A percentile compares a stretch with the other conserved stretches of the same genome.
These are phyloP conservation scores for Hystrix brachyura DNA, from an alignment of 2,113 vertebrate species.

Conservation along the genomic window DNA sequence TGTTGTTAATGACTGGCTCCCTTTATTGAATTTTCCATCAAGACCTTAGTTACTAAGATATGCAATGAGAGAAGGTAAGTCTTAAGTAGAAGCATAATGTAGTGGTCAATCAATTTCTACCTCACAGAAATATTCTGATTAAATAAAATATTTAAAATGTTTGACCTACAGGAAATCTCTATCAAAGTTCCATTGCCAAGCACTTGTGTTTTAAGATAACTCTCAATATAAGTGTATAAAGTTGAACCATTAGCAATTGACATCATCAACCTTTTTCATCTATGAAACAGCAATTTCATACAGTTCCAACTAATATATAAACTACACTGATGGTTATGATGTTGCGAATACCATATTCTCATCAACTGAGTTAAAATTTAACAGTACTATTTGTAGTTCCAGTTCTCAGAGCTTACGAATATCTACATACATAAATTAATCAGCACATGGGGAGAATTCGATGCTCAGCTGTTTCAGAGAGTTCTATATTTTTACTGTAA, in stretches of 20 bases:
- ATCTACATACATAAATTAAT: not conserved
- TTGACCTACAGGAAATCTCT: not conserved
- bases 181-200: not conserved
- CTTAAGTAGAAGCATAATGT: not conserved
- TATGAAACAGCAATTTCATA: not conserved
- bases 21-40: not conserved
- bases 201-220: not conserved
- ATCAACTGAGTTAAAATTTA: not conserved
- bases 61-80: not conserved
- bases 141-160: constrained; percentile 15
- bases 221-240: not conserved
- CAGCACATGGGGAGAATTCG: not conserved
- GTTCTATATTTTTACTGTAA: not conserved
- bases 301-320: not conserved
- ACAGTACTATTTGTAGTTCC: not conserved
- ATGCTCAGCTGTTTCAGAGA: not conserved
- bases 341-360: not conserved
- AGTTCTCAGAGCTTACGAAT: not conserved
- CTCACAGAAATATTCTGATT: not conserved
- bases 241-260: not conserved
- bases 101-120: not conserved
- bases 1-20: not conserved
- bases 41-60: not conserved
- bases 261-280: not conserved
- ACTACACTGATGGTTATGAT: not conserved